phyloP scores from a whole-genome alignment of 2,888 invertebrate species.

The Hydraecia micacea region DNA sequence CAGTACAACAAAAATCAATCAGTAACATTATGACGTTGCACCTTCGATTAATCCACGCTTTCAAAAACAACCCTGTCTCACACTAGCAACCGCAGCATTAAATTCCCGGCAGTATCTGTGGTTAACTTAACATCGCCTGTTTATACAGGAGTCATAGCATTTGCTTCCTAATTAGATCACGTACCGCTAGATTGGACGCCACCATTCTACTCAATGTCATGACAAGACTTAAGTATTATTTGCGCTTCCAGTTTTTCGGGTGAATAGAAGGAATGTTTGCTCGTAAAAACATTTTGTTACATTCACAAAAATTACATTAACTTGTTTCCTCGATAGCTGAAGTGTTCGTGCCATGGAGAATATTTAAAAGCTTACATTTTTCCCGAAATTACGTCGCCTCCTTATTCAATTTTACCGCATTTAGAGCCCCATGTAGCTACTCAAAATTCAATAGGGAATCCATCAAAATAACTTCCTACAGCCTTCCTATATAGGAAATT shows the following conservation, averaged over 20 bases:
- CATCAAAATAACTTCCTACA: constrained; percentile 48
- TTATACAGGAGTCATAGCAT: constrained; percentile 49
- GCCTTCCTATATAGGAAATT: constrained; percentile 49
- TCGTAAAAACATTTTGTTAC: no score
- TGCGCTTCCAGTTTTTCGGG: constrained; percentile 16
- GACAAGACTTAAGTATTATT: constrained; percentile 41
- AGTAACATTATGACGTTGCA: no score
- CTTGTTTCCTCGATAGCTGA: not conserved
- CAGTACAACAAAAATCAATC: no score
- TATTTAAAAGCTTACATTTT: constrained; percentile 22
- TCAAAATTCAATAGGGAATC: constrained; percentile 44
- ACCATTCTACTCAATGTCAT: constrained; percentile 40
- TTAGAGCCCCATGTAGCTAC: constrained; percentile 28
- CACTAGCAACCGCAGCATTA: not conserved
- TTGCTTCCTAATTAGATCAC: constrained; percentile 64
- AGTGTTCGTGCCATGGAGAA: not conserved
- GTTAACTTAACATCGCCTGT: constrained; percentile 31
- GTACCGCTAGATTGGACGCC: constrained; percentile 49
- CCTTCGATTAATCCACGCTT: not conserved
- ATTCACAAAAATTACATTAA: not conserved
- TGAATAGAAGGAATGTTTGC: not conserved
- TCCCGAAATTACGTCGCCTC: constrained; percentile 19
- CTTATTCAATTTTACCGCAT: constrained; percentile 34
- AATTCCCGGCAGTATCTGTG: constrained; percentile 11
- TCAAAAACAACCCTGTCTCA: not conserved